phyloP scores from a whole-genome alignment of 1,140 invertebrate species.

The Zaprionus vittiger region DNA sequence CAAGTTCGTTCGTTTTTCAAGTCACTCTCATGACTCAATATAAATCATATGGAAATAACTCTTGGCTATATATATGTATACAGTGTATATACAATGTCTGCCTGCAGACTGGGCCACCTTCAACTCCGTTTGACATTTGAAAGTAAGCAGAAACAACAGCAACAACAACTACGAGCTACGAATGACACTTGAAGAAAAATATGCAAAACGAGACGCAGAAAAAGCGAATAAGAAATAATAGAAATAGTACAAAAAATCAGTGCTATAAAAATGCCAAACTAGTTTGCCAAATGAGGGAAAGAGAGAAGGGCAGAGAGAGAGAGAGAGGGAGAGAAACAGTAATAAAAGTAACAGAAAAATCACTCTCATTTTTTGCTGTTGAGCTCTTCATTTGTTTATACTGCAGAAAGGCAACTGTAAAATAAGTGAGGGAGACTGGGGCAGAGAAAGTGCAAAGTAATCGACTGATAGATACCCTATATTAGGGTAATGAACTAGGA shows the following conservation, averaged over 20 bases:
- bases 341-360: slow-evolving; percentile 58
- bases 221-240: slow-evolving; percentile 26
- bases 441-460: background rate
- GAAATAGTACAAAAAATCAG: slow-evolving; percentile 43
- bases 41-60: slow-evolving; percentile 72
- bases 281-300: slow-evolving; percentile 54
- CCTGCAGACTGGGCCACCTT: slow-evolving; percentile 67
- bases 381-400: slow-evolving; percentile 63
- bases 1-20: slow-evolving; percentile 73
- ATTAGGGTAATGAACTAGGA: background rate
- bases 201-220: slow-evolving; percentile 66
- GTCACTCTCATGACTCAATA: slow-evolving; percentile 81
- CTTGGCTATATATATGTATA: slow-evolving; percentile 42
- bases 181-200: slow-evolving; percentile 64
- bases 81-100: background rate
- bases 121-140: slow-evolving; percentile 81
- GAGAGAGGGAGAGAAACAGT: slow-evolving; percentile 1
- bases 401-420: slow-evolving; percentile 49
- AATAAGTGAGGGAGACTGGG: slow-evolving; percentile 18
- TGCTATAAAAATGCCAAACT: slow-evolving; percentile 43
- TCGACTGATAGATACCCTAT: slow-evolving; percentile 3
- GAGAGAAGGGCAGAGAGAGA: background rate
- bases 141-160: slow-evolving; percentile 55
- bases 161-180: slow-evolving; percentile 14
- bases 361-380: slow-evolving; percentile 68